Percentiles rank a stretch among this genome's conserved stretches.
These are phyloP conservation scores for Dusona sp. DNA, from an alignment of 2,888 invertebrate genomes.

Conservation along the genomic window DNA sequence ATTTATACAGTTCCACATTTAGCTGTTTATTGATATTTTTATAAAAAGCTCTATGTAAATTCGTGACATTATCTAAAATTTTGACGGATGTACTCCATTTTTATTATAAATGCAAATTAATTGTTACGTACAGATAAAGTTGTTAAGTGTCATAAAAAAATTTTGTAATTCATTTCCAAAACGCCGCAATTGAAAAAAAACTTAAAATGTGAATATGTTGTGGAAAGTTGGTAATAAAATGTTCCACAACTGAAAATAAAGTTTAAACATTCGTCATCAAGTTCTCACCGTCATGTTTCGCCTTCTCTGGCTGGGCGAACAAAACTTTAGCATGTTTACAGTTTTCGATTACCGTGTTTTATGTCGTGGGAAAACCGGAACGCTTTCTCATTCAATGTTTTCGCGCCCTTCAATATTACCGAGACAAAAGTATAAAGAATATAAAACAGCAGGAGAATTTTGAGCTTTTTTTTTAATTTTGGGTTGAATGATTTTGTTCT, in stretches of 20 bases:
- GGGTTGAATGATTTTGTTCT: neutral
- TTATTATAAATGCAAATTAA: too few species aligned
- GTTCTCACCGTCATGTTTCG: slow-evolving; percentile 85
- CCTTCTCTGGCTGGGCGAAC: slow-evolving; percentile 87
- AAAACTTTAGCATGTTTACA: slow-evolving; percentile 87
- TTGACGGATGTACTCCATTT: too few species aligned
- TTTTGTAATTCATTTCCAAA: too few species aligned
- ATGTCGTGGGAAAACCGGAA: slow-evolving; percentile 1
- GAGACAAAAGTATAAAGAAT: slow-evolving; percentile 20
- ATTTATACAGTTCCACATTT: too few species aligned
- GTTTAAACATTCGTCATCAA: neutral
- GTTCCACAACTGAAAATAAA: neutral
- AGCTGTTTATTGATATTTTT: too few species aligned
- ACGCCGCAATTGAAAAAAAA: too few species aligned
- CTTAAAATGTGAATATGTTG: neutral
- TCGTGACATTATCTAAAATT: too few species aligned
- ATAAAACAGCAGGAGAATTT: slow-evolving; percentile 5
- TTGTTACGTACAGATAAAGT: too few species aligned
- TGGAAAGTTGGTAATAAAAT: neutral
- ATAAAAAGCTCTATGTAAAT: too few species aligned
- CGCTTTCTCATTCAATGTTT: neutral
- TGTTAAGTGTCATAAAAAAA: too few species aligned
- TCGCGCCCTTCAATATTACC: slow-evolving; percentile 16
- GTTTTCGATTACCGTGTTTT: slow-evolving; percentile 38
- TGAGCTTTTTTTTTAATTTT: too few species aligned